Percentiles rank a stretch among this genome's conserved stretches.
These are phyloP conservation scores for Acrossocheilus fasciatus DNA, from an alignment of 2,797 vertebrate genomes.

Conservation along the genomic window DNA sequence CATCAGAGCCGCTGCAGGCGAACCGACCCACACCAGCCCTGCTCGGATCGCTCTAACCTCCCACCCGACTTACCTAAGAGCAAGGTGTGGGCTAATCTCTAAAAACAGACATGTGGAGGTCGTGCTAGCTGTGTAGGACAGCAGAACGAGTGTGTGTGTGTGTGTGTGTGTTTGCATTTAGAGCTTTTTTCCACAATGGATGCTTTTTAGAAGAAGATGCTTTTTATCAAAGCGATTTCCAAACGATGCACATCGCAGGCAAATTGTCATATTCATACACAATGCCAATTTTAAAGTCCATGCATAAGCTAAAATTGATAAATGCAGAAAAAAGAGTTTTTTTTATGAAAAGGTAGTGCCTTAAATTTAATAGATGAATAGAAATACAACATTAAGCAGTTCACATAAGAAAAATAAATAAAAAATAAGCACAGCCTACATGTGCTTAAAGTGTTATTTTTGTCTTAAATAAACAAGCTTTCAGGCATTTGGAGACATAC, in stretches of 20 bases:
- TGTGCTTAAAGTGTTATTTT: neutral
- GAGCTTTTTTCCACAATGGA: neutral
- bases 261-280: neutral
- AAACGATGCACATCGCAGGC: neutral
- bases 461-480: neutral
- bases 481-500: neutral
- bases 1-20: neutral
- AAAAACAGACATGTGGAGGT: slow-evolving; percentile 13
- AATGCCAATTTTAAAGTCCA: neutral
- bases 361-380: neutral
- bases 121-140: slow-evolving; percentile 26
- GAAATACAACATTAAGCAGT: neutral
- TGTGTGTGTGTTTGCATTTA: neutral
- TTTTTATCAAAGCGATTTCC: neutral
- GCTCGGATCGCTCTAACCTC: neutral
- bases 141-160: neutral
- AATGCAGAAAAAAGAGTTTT: neutral
- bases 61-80: slow-evolving; percentile 1
- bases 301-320: neutral
- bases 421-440: neutral
- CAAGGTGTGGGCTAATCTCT: neutral
- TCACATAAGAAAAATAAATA: neutral
- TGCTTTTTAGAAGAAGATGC: neutral
- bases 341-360: too few species aligned
- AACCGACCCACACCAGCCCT: neutral